phyloP scores from a whole-genome alignment of 2,113 vertebrate genomes.

The Brienomyrus brachyistius region DNA sequence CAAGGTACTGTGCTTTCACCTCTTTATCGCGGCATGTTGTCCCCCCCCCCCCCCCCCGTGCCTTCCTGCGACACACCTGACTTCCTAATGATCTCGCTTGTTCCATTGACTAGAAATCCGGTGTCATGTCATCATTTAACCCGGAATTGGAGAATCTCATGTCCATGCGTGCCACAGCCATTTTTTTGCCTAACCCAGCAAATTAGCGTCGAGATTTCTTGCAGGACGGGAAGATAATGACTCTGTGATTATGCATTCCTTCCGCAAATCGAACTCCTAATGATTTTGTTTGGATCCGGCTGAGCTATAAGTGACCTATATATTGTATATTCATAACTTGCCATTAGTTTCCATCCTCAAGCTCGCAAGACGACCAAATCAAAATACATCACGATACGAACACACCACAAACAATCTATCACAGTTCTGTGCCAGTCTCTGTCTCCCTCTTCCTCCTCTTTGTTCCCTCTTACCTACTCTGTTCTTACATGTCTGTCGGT shows the following conservation, averaged over 20 bases:
- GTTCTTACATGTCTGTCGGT: constrained; percentile 64
- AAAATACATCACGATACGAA: neutral
- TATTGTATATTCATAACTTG: neutral
- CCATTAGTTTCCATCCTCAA: neutral
- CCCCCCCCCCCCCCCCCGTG: neutral
- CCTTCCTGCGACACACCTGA: neutral
- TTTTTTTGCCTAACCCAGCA: constrained; percentile 3
- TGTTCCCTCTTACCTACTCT: constrained; percentile 8
- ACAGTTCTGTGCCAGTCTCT: neutral
- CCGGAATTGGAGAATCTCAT: neutral
- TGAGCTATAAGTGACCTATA: neutral
- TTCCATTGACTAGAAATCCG: constrained; percentile 1
- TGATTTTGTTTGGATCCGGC: neutral
- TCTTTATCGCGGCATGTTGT: constrained; percentile 53
- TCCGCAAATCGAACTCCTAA: neutral
- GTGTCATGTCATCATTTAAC: constrained; percentile 18
- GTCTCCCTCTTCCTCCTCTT: constrained; percentile 5
- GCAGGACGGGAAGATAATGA: neutral
- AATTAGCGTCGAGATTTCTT: neutral
- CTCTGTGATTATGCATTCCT: neutral
- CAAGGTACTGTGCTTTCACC: constrained; percentile 80
- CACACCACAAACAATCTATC: neutral
- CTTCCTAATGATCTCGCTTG: neutral
- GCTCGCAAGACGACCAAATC: neutral
- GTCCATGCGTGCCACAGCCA: neutral